Conservation (phyloP, 2,113 vertebrate genomes). For the Lucifuga dentata region DNA sequence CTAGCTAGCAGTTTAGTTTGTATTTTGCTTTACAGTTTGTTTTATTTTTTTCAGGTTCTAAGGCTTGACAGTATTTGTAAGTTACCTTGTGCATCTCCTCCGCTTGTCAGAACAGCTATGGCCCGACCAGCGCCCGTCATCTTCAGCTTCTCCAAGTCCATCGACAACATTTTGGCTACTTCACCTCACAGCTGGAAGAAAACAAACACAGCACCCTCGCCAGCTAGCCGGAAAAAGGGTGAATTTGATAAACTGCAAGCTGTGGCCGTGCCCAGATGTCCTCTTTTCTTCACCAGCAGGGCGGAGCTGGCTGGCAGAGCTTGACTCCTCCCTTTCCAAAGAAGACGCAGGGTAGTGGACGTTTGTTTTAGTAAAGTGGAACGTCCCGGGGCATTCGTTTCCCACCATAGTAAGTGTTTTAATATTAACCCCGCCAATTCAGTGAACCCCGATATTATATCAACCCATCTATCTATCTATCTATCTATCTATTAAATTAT, state of each 20-base stretch:
- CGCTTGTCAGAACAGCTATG: slow-evolving; percentile 93
- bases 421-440: too few species aligned
- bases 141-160: slow-evolving; percentile 85
- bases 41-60: too few species aligned
- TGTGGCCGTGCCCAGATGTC: neutral
- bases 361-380: slow-evolving; percentile 5
- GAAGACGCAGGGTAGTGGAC: neutral
- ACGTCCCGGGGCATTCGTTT: slow-evolving; percentile 38
- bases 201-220: too few species aligned
- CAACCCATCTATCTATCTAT: too few species aligned
- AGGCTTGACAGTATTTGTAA: neutral
- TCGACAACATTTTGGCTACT: slow-evolving; percentile 72
- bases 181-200: neutral
- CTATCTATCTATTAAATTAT: too few species aligned
- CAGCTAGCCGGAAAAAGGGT: neutral
- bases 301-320: too few species aligned
- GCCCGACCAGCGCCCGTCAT: slow-evolving; percentile 90
- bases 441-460: too few species aligned
- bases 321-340: slow-evolving; percentile 48
- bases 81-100: slow-evolving; percentile 96
- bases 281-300: too few species aligned
- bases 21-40: too few species aligned
- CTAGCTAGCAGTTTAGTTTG: too few species aligned
- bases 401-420: too few species aligned
- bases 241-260: neutral